Percentiles rank a stretch among this genome's conserved stretches.
Evolutionary conservation across 2,888 invertebrate genomes (phyloP).

Genomic region (Diaphora mendica): DNA sequence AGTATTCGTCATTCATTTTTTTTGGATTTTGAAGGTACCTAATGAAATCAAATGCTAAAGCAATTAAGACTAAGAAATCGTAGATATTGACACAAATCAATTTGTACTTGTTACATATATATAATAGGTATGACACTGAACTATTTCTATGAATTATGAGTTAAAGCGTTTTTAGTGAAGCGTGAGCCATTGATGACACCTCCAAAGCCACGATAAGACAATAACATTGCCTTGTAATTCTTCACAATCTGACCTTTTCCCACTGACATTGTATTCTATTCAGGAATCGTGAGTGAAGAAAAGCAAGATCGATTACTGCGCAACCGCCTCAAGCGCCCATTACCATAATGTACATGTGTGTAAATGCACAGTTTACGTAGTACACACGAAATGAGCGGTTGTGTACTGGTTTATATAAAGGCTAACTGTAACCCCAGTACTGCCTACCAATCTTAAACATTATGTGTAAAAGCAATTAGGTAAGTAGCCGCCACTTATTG

Average conservation of each 20-base stretch:
- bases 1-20: not conserved
- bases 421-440: conserved; percentile 27
- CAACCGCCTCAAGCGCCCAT: conserved; percentile 13
- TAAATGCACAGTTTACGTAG: conserved; percentile 14
- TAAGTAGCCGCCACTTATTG: conserved; percentile 67
- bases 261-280: conserved; percentile 5
- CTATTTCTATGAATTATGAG: not conserved
- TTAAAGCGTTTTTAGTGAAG: not conserved
- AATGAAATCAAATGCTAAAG: not conserved
- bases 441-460: conserved; percentile 68
- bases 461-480: conserved; percentile 70
- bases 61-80: not conserved
- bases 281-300: conserved; percentile 2
- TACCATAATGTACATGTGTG: conserved; percentile 13
- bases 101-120: not conserved
- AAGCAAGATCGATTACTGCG: conserved; percentile 7
- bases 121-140: not conserved
- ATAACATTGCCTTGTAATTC: not conserved
- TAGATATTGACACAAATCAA: not conserved
- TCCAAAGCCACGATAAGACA: not conserved
- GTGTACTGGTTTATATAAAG: conserved; percentile 18
- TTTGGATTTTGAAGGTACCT: not conserved
- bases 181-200: not conserved
- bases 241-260: not conserved
- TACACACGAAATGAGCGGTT: conserved; percentile 20